Conservation (phyloP, 2,888 invertebrate genomes). For the Eristalis intricaria region DNA sequence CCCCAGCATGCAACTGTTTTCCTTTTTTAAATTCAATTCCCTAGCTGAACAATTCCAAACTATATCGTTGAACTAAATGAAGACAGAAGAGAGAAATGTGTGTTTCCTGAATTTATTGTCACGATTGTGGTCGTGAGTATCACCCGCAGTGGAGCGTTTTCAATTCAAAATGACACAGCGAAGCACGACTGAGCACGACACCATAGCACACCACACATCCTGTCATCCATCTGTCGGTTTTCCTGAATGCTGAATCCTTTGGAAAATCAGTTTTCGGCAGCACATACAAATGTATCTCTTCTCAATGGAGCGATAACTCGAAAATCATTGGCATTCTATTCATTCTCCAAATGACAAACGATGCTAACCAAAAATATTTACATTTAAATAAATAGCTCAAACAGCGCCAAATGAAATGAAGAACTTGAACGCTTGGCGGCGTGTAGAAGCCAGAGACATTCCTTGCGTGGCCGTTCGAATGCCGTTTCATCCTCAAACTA, state of each 20-base stretch:
- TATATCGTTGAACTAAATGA: not conserved
- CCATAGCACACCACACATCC: not conserved
- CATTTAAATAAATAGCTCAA: conserved; percentile 64
- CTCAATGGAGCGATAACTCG: conserved; percentile 14
- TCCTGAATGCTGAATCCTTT: not conserved
- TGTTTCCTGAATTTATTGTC: not conserved
- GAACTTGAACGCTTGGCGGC: conserved; percentile 33
- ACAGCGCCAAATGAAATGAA: conserved; percentile 43
- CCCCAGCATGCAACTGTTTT: too few relatives aligned
- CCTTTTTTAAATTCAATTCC: not conserved
- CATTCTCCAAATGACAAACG: conserved; percentile 58
- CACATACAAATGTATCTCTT: not conserved
- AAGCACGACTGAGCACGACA: conserved; percentile 33
- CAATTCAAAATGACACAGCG: not conserved
- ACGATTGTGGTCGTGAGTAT: not conserved
- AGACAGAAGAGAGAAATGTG: not conserved
- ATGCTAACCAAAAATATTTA: conserved; percentile 56
- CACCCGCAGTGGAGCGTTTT: not conserved
- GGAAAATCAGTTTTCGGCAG: conserved; percentile 23
- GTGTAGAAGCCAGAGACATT: conserved; percentile 40
- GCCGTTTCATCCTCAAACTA: conserved; percentile 21
- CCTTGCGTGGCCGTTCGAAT: conserved; percentile 42
- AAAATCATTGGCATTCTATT: conserved; percentile 61
- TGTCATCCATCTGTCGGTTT: not conserved
- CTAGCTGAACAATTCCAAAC: not conserved